These are phyloP conservation scores for Zygogramma bicolorata DNA, from an alignment of 2,888 invertebrate species.

Conservation along the genomic window DNA sequence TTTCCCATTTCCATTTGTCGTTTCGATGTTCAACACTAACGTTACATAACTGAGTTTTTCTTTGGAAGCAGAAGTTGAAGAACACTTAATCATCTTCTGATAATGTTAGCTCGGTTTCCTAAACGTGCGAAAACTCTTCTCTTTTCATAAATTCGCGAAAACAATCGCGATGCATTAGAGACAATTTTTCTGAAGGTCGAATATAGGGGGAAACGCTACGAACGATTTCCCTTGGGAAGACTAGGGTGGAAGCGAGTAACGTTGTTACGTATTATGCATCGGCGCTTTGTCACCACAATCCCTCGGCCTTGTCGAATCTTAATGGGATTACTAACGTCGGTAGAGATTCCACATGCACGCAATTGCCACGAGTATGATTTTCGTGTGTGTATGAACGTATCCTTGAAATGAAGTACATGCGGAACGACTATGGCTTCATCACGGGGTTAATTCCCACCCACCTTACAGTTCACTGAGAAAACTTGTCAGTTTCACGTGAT, in stretches of 20 bases:
- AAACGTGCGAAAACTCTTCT: no score
- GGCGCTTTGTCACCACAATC: background rate
- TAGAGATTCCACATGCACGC: background rate
- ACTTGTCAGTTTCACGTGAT: no score
- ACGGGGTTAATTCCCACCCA: no score
- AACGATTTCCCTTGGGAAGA: background rate
- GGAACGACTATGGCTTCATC: no score
- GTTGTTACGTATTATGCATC: background rate
- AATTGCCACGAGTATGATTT: background rate
- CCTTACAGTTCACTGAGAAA: no score
- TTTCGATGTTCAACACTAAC: no score
- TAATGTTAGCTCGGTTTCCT: no score
- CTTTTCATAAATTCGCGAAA: background rate
- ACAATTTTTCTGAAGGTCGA: background rate
- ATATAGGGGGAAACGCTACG: background rate
- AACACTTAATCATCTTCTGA: no score
- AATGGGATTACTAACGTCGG: background rate
- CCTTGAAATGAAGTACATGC: no score
- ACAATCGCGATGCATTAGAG: background rate
- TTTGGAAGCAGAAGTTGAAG: no score
- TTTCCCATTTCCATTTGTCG: no score
- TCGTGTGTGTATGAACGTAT: background rate
- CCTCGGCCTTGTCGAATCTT: background rate
- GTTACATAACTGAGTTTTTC: no score
- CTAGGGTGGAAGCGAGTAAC: background rate